These are phyloP conservation scores for Pyralis farinalis DNA, from an alignment of 2,888 invertebrate species.

Conservation along the genomic window DNA sequence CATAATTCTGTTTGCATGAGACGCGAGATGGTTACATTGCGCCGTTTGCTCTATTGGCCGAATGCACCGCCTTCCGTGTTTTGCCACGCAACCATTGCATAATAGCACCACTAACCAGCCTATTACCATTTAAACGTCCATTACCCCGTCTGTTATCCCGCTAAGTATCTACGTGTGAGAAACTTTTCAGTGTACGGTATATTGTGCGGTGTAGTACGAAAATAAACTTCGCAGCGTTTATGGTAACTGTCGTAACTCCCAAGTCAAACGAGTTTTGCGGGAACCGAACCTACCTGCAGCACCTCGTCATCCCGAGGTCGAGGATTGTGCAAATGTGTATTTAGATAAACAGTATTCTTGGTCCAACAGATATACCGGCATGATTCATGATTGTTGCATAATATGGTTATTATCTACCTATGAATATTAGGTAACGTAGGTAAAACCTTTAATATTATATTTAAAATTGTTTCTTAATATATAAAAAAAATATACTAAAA, in stretches of 20 bases:
- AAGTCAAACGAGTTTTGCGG: conserved; percentile 61
- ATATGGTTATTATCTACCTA: no score
- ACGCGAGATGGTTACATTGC: conserved; percentile 43
- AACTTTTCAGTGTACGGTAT: neutral
- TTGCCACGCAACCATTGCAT: conserved; percentile 63
- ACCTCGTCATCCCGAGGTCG: conserved; percentile 54
- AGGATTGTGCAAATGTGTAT: conserved; percentile 67
- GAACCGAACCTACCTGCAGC: conserved; percentile 31
- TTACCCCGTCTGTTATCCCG: conserved; percentile 18
- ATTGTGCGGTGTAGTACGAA: neutral
- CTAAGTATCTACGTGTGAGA: neutral
- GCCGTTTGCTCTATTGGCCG: conserved; percentile 70
- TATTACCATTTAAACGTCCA: conserved; percentile 24
- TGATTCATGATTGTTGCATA: conserved; percentile 1
- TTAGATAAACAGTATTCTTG: conserved; percentile 57
- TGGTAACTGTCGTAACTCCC: conserved; percentile 30
- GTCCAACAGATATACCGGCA: conserved; percentile 28
- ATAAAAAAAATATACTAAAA: no score
- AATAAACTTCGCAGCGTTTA: conserved; percentile 13
- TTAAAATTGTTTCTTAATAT: no score
- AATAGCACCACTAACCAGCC: conserved; percentile 34
- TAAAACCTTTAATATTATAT: no score
- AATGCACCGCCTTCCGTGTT: conserved; percentile 71
- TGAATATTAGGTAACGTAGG: no score
- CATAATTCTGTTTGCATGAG: conserved; percentile 37